A percentile compares a stretch with the other conserved stretches of the same genome.
These are phyloP conservation scores for Calliopsis andreniformis DNA, from an alignment of 1,140 invertebrate genomes.

Conservation along the genomic window DNA sequence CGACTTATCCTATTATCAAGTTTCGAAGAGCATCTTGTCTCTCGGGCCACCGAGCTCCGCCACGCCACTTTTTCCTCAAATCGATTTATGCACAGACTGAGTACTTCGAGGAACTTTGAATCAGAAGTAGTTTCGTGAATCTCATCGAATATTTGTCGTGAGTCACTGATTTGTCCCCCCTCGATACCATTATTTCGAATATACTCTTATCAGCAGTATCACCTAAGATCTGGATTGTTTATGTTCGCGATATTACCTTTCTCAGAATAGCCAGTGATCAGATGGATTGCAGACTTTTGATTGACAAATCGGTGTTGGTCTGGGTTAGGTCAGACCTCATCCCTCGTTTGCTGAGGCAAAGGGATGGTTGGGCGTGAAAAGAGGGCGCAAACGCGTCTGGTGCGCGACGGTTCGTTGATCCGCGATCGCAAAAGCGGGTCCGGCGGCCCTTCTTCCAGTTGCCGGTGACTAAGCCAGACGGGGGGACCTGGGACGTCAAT, in stretches of 20 bases:
- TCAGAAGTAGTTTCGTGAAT: constrained; percentile 36
- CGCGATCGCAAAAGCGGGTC: constrained; percentile 70
- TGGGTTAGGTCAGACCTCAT: no score
- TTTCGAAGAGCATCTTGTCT: constrained; percentile 14
- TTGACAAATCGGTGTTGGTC: no score
- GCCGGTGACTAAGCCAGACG: constrained; percentile 77
- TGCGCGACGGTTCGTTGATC: constrained; percentile 75
- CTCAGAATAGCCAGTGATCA: not conserved
- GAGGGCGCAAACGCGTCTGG: constrained; percentile 43
- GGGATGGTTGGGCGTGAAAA: constrained; percentile 52
- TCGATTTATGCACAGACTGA: constrained; percentile 60
- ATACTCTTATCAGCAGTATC: constrained; percentile 5
- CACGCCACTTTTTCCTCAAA: constrained; percentile 45
- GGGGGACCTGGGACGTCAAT: constrained; percentile 77
- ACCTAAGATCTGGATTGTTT: not conserved
- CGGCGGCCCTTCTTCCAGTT: constrained; percentile 69
- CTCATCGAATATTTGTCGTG: constrained; percentile 36
- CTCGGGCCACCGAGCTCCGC: not conserved
- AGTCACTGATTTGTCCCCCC: constrained; percentile 3
- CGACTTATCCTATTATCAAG: constrained; percentile 71
- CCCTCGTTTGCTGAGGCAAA: constrained; percentile 30
- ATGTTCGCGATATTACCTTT: no score
- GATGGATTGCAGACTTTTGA: not conserved
- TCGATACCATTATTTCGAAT: not conserved
- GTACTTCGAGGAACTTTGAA: constrained; percentile 48